Base-by-base conservation (phyloP, 2,113 vertebrate genomes). In the Eptesicus fuscus region DNA sequence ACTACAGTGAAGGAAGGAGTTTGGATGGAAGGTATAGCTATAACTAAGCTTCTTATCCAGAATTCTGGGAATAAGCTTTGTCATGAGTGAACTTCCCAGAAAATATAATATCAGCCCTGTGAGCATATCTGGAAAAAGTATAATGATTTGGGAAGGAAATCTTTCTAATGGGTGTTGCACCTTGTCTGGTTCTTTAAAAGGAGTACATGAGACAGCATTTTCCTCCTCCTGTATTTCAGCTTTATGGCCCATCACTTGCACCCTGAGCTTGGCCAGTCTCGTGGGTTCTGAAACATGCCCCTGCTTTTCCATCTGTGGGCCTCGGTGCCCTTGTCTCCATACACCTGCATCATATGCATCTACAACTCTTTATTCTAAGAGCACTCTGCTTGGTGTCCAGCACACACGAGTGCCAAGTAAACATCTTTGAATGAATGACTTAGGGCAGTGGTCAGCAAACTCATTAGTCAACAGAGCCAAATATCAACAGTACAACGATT, bases 81-180 rank as follows among this genome's bases (percentile, higher is more conserved):
- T 14, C 5, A 5, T 59, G 59, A 88, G 9, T 63, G n/a, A 12
- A 61, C 65, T 92, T 90, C 82, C 78, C 40, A 63, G 53, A 61
- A 63, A 84, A 85, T 3, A 56, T 40, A 44, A 5, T 79, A 42
- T 35, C 3, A 44, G 40, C 5, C 22, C 47, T 82, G 4, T 37
- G 53, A 85, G 40, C 32, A 37, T 74, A 89, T 51, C 91, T 83
- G 77, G 83, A 67, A 88, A 89, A 95, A 89, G n/a, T 4, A 1
- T 42, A 25, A 82, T 42, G 28, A 32, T 73, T 51, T 9, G 44
- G 59, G 74, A 79, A 93, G 49, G 22, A 65, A 88, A 44, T 70
- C 44, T 88, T 95, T 84, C 84, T 79, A 47, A 73, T 1, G 4
- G 56, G 35, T 28, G 5, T 63, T 25, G 5, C 0, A 7, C 7